Base-by-base conservation (phyloP, 2,888 invertebrate species). In the Lymantria monacha region DNA sequence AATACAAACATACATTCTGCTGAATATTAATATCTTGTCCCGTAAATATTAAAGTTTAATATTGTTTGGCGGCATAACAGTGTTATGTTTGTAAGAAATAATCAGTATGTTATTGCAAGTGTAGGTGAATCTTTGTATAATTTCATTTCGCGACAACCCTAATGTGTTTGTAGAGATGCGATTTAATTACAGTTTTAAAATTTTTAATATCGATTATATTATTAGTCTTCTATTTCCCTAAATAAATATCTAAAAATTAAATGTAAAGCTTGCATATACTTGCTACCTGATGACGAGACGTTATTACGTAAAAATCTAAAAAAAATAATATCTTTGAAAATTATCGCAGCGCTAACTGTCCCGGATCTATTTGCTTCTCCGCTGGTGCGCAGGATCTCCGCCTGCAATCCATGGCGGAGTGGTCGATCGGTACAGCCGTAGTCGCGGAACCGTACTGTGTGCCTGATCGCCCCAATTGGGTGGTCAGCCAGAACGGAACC, bases 121-220 rank as follows among this genome's bases (percentile, higher is more conserved):
- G 85, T 79, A 83, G 81, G 85, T 77, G 80, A 80, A 80, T 83
- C 79, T 83, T 83, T 80, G 82, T 85, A 84, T 87, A 87, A 87
- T 86, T 85, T 87, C 81, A 82, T 85, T 87, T 85, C 74, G 82
- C 75, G 82, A 83, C 85, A 86, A 74, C 81, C 79, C 79, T 84
- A 81, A 82, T 79, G 80, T 70, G 69, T 72, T 70, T 57, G 47
- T 77, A 83, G 84, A 64, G 83, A 57, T 74, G 85, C 59, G 53
- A 7, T 9, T 9, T 1, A 10, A 37, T 31, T 40, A 54, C 54
- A 55, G 44, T 47, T 15, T 41, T 38, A 38, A 30, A 31, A 15
- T 8, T 31, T 47, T 7, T 49, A 42, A 15, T 40, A 49, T 44
- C 42, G 36, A 30, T 12, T 41, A 40, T 48, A 31, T 5, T 37